A percentile compares a stretch with the other conserved stretches of the same genome.
Evolutionary conservation across 2,888 invertebrate species (phyloP).

Genomic region (Gortyna flavago): DNA sequence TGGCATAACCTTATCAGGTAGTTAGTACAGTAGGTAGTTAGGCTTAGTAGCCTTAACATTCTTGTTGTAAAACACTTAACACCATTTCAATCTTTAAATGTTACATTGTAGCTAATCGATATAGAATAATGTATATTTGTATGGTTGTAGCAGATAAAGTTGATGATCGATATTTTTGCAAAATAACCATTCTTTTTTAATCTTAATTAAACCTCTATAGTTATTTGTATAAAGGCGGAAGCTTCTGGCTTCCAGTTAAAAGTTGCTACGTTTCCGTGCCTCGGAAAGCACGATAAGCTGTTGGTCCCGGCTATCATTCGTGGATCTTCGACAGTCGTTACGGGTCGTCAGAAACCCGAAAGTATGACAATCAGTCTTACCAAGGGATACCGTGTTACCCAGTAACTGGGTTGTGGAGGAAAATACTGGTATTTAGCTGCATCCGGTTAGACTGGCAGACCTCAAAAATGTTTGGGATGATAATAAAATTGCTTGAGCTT

Average conservation of each 20-base stretch:
- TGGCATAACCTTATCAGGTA: slow-evolving; percentile 18
- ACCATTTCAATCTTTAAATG: slow-evolving; percentile 59
- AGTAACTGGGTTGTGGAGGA: no score
- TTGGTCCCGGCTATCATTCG: neutral
- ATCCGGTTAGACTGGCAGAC: no score
- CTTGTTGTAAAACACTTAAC: slow-evolving; percentile 59
- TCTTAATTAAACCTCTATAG: neutral
- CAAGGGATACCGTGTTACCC: no score
- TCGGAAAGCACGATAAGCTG: neutral
- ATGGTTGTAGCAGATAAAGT: slow-evolving; percentile 41
- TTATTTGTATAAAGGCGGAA: neutral
- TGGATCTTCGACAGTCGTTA: neutral
- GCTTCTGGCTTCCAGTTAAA: neutral
- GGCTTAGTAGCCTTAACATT: slow-evolving; percentile 28
- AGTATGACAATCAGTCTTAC: neutral
- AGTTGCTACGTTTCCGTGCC: neutral
- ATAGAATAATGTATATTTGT: slow-evolving; percentile 35
- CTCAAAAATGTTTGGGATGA: no score
- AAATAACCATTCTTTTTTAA: slow-evolving; percentile 1
- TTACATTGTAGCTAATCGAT: slow-evolving; percentile 57
- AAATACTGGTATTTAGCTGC: no score
- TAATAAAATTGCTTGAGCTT: neutral
- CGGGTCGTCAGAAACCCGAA: neutral
- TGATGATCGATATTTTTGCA: neutral
- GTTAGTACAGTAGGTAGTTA: no score